Conservation (phyloP, 1,140 invertebrate species). For the Drosophila quadrilineata region DNA sequence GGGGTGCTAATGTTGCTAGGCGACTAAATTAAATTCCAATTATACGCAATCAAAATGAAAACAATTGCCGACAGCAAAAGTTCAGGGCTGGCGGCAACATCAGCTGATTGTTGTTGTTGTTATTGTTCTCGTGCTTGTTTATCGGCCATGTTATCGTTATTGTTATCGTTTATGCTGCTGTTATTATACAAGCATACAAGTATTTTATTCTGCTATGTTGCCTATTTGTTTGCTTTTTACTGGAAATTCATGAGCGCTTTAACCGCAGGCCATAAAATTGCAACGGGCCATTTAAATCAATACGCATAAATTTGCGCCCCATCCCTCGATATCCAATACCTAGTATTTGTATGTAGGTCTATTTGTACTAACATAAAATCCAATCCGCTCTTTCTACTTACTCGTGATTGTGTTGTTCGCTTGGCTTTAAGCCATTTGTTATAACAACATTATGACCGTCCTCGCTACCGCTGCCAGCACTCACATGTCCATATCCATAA, state of each 20-base stretch:
- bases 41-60: conserved; percentile 45
- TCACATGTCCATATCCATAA: conserved; percentile 10
- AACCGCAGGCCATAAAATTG: conserved; percentile 37
- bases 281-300: conserved; percentile 37
- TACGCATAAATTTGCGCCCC: too few species aligned
- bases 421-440: conserved; percentile 47
- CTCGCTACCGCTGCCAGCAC: not conserved
- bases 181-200: too few species aligned
- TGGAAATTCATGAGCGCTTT: conserved; percentile 6
- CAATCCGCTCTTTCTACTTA: conserved; percentile 3
- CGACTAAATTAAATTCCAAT: conserved; percentile 51
- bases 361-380: not conserved
- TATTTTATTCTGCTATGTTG: too few species aligned
- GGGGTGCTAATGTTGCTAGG: conserved; percentile 17
- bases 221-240: conserved; percentile 9
- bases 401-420: conserved; percentile 28
- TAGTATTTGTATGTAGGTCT: not conserved
- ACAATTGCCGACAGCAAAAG: conserved; percentile 25
- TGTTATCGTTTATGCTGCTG: not conserved
- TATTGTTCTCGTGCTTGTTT: too few species aligned
- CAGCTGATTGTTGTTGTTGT: not conserved
- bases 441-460: conserved; percentile 42
- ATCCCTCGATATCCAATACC: not conserved
- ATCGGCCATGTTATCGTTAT: too few species aligned
- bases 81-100: conserved; percentile 5